Percentiles rank a stretch among this genome's conserved stretches.
These are phyloP conservation scores for Laodelphax striatellus DNA, from an alignment of 1,140 invertebrate species.

Conservation along the genomic window DNA sequence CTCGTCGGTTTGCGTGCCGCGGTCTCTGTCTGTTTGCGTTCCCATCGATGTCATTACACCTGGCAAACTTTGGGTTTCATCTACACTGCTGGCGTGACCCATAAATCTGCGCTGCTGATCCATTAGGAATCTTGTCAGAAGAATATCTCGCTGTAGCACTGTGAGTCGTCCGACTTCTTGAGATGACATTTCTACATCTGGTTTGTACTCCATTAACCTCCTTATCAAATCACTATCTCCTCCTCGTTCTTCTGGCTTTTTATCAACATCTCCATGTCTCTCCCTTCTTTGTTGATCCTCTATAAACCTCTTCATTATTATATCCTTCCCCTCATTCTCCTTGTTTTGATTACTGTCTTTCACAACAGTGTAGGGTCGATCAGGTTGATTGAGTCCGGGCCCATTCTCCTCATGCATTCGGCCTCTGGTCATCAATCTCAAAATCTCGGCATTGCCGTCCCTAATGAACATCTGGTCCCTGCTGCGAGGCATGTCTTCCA, in stretches of 20 bases:
- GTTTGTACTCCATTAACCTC: conserved; percentile 12
- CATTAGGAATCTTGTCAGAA: conserved; percentile 24
- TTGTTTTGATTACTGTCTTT: conserved; percentile 4
- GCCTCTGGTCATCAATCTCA: conserved; percentile 62
- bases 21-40: conserved; percentile 67
- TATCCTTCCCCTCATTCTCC: conserved; percentile 61
- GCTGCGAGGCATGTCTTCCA: conserved; percentile 16
- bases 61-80: conserved; percentile 69
- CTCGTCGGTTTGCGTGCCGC: conserved; percentile 64
- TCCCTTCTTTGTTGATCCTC: conserved; percentile 38
- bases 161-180: conserved; percentile 21
- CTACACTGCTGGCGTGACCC: conserved; percentile 8
- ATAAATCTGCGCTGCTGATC: conserved; percentile 22
- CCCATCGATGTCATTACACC: conserved; percentile 59
- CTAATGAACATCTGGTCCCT: conserved; percentile 57
- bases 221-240: conserved; percentile 13
- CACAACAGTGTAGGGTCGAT: conserved; percentile 23
- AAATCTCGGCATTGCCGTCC: conserved; percentile 70
- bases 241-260: conserved; percentile 12
- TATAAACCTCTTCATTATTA: conserved; percentile 66
- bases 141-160: conserved; percentile 24
- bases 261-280: too few relatives aligned
- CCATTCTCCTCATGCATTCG: conserved; percentile 42
- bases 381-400: conserved; percentile 28
- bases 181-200: conserved; percentile 15